Conservation (phyloP, 2,797 vertebrate species). For the Hyperoplus lanceolatus region DNA sequence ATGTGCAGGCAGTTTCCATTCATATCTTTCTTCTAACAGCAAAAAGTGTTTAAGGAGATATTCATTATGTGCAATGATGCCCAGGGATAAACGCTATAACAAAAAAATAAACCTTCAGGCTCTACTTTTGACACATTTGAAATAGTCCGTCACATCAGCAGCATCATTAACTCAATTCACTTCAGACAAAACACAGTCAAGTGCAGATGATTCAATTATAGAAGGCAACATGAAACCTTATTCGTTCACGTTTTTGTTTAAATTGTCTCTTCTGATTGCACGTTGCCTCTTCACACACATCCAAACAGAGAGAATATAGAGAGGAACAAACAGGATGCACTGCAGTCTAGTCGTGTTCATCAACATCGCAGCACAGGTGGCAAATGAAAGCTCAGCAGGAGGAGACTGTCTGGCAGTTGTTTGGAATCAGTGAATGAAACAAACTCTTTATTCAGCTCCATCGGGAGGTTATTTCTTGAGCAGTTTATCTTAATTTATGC, state of each 20-base stretch:
- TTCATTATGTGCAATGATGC: no score
- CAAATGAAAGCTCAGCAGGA: conserved; percentile 33
- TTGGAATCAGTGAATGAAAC: conserved; percentile 30
- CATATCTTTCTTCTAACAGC: not conserved
- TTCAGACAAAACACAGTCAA: not conserved
- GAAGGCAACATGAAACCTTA: not conserved
- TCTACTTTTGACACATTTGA: not conserved
- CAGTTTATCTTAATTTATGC: no score
- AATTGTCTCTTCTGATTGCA: conserved; percentile 26
- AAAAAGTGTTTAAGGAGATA: not conserved
- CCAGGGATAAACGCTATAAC: not conserved
- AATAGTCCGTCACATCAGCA: not conserved
- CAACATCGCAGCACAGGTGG: conserved; percentile 32
- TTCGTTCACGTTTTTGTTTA: no score
- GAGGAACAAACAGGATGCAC: conserved; percentile 37
- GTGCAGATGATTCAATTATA: not conserved
- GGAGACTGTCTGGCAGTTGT: conserved; percentile 13
- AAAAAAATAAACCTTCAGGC: not conserved
- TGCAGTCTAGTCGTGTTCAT: conserved; percentile 27
- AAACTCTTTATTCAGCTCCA: conserved; percentile 24
- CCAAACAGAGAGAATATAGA: not conserved
- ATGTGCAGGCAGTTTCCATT: not conserved
- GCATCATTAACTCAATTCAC: no score
- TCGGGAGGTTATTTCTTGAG: not conserved
- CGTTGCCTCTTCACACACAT: not conserved